Base-by-base conservation (phyloP, 2,888 invertebrate genomes). In the Xestia c-nigrum region DNA sequence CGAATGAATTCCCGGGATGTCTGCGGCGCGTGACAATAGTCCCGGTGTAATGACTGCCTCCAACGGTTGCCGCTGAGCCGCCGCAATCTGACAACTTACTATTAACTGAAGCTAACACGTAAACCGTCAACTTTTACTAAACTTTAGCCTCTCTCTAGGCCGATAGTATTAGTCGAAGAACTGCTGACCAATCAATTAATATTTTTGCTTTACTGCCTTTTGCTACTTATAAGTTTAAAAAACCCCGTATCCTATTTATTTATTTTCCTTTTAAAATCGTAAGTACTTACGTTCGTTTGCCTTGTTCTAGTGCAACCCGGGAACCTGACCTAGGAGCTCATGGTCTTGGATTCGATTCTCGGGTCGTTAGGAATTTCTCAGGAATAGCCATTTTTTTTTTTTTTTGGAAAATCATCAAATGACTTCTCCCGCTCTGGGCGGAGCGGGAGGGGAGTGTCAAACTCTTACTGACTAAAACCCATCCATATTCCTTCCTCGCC, bases 11-110 rank as follows among this genome's bases (percentile, higher is more conserved):
- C 88, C 43, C 59, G 46, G 66, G 77, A 88, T 84, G 50, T 76
- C 73, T 72, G 50, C 55, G 61, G 81, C 66, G 72, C 88, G 88
- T 88, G 88, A 84, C 81, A 81, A 84, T 81, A 85, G 80, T 71
- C 76, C 59, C 31, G 76, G 21, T 81, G 86, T 87, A 86, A 81
- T 86, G 76, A 86, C 73, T 76, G 59, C 38, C 43, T 12, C 16
- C 31, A 63, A 61, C 19, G 65, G 61, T 10, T 31, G 47, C 66
- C n/a, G 46, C 74, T 40, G 76, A 31, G 52, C 65, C 24, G 43
- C 72, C 46, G 82, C 61, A 85, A 85, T 83, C 83, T 78, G 78
- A 69, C 59, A 46, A 40, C 7, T 50, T 57, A 31, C 52, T 68
- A 14, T 10, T 9, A 63, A 61, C 50, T 55, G 10, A 4, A 24